Evolutionary conservation across 2,888 invertebrate species (phyloP).

Genomic region (Hypselothyrea guttata): DNA sequence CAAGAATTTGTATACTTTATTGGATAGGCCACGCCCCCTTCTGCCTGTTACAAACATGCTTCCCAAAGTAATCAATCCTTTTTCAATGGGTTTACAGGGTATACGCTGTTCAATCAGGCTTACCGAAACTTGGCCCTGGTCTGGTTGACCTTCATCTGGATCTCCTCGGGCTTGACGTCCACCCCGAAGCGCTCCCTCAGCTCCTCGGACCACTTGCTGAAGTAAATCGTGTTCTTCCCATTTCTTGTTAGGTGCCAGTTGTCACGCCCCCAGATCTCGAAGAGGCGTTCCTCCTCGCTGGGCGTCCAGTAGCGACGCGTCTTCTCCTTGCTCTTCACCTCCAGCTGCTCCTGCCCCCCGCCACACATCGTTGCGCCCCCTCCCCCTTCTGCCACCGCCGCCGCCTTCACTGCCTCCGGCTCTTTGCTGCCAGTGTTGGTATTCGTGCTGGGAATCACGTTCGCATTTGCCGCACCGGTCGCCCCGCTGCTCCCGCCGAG

Average conservation of each 20-base stretch:
- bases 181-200: constrained; percentile 68
- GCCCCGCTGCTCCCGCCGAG: constrained; percentile 36
- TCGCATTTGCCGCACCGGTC: constrained; percentile 33
- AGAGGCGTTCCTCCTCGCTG: constrained; percentile 76
- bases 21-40: too few relatives aligned
- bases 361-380: constrained; percentile 59
- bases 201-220: constrained; percentile 75
- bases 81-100: too few relatives aligned
- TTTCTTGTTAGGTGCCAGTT: constrained; percentile 78
- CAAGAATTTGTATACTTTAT: too few relatives aligned
- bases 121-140: constrained; percentile 79
- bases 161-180: constrained; percentile 78
- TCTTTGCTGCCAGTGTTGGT: constrained; percentile 15
- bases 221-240: constrained; percentile 77
- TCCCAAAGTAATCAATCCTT: too few relatives aligned
- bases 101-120: too few relatives aligned
- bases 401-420: too few relatives aligned
- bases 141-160: constrained; percentile 79
- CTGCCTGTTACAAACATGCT: too few relatives aligned
- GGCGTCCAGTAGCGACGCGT: constrained; percentile 79
- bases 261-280: constrained; percentile 79
- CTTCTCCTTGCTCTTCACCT: constrained; percentile 67
- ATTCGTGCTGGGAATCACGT: constrained; percentile 35
- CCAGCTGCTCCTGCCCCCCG: constrained; percentile 57
- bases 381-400: too few relatives aligned